Percentiles rank a stretch among this genome's conserved stretches.
These are phyloP conservation scores for Furnarius figulus DNA, from an alignment of 2,113 vertebrate species.

Conservation along the genomic window DNA sequence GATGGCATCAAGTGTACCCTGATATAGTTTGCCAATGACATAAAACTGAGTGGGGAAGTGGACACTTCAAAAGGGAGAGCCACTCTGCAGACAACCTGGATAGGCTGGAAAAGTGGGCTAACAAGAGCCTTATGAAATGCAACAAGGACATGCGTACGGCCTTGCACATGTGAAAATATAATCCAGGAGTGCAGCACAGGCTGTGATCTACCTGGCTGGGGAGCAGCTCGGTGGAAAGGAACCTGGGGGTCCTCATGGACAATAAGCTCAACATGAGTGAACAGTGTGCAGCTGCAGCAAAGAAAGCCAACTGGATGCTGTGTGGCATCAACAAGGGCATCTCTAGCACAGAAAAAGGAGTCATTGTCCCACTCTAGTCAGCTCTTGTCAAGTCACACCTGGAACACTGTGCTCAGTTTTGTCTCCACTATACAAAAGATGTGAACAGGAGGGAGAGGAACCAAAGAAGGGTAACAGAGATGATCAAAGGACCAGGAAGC, in stretches of 20 bases:
- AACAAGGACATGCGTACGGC: not conserved
- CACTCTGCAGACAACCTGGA: not conserved
- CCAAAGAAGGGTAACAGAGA: not conserved
- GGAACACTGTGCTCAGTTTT: not conserved
- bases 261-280: not conserved
- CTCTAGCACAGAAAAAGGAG: not conserved
- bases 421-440: accelerated
- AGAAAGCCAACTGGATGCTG: not conserved
- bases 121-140: not conserved
- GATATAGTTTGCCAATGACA: not conserved
- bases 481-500: not conserved
- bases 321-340: not conserved
- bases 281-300: not conserved
- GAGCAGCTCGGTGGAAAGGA: not conserved
- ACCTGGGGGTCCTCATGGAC: not conserved
- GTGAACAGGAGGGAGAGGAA: too few species aligned
- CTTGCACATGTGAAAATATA: not conserved
- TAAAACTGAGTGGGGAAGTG: not conserved
- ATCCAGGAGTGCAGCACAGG: not conserved
- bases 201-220: not conserved
- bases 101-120: not conserved
- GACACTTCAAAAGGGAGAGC: not conserved
- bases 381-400: not conserved
- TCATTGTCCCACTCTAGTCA: not conserved
- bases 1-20: not conserved